phyloP scores from a whole-genome alignment of 2,888 invertebrate genomes.

The Nemotelus pantherinus region DNA sequence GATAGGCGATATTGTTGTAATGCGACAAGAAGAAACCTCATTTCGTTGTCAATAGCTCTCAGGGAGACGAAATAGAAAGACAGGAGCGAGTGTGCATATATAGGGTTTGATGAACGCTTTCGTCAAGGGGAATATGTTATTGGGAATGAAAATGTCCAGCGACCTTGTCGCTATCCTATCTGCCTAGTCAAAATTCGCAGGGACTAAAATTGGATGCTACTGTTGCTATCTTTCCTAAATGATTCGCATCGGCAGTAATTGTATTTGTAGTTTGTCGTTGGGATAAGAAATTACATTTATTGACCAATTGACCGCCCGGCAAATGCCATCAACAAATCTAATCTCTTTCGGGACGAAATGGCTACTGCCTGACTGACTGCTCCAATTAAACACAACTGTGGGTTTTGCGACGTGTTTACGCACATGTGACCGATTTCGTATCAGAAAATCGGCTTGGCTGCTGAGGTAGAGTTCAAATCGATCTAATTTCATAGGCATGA shows the following conservation, averaged over 20 bases:
- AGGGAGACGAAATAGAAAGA: conserved; percentile 3
- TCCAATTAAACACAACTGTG: conserved; percentile 49
- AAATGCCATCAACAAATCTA: conserved; percentile 47
- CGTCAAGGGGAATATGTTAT: conserved; percentile 39
- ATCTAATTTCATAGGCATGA: no score
- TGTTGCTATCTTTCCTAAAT: background rate
- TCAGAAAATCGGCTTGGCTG: background rate
- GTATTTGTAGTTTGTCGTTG: conserved; percentile 10
- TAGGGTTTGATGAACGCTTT: conserved; percentile 38
- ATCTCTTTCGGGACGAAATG: conserved; percentile 42
- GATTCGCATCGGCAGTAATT: conserved; percentile 23
- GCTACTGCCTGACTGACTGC: conserved; percentile 13
- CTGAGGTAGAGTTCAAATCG: no score
- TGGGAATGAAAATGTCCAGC: conserved; percentile 35
- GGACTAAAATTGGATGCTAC: conserved; percentile 9
- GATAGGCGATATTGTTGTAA: conserved; percentile 19
- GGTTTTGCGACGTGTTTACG: conserved; percentile 28
- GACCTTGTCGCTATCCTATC: conserved; percentile 25
- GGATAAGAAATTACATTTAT: conserved; percentile 46
- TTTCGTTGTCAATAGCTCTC: conserved; percentile 43
- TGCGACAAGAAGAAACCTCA: conserved; percentile 41
- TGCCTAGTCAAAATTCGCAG: conserved; percentile 6
- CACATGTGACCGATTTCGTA: conserved; percentile 48
- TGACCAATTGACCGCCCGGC: conserved; percentile 46
- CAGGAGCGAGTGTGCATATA: conserved; percentile 4